Base-by-base conservation (phyloP, 2,888 invertebrate genomes). In the Chloroclystis v-ata region DNA sequence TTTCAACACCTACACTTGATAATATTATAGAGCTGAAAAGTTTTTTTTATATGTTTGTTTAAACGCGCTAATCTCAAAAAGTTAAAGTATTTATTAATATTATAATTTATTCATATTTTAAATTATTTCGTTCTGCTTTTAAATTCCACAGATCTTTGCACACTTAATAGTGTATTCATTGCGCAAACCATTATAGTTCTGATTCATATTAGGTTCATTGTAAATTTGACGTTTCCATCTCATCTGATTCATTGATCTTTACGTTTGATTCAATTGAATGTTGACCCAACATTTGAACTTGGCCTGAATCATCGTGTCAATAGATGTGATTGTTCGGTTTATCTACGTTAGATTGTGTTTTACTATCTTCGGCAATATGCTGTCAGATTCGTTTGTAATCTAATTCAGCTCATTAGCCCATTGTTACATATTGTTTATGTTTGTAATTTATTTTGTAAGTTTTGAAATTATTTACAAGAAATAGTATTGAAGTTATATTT, bases 141-240 rank as follows among this genome's bases (percentile, higher is more conserved):
- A 41, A 35, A 12, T 4, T 37, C 13, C 14, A n/a, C 8, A 12
- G 37, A 44, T 45, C 42, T 49, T 43, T 35, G 24, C 13, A 12
- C 40, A 24, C 32, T 24, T 37, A 37, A 33, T 28, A 38, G 28
- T 37, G 13, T 14, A 42, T 41, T 46, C 39, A 45, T 45, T 41
- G 43, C 43, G 29, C 43, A 61, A 62, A 55, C 43, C 41, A 49
- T 45, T 35, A 54, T 52, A 48, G 63, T 59, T 47, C 52, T 45
- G 52, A 46, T 39, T 50, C 43, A 20, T 49, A 60, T 61, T 59
- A 50, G 54, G 59, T 63, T 64, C 62, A 63, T 53, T 52, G 43
- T 60, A 67, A 64, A 60, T 53, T 54, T 47, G 50, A 37, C 44
- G 44, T 39, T 39, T 53, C 44, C 52, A 57, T 55, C 53, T 45